Base-by-base conservation (phyloP, 2,797 vertebrate genomes). In the Picus viridis region DNA sequence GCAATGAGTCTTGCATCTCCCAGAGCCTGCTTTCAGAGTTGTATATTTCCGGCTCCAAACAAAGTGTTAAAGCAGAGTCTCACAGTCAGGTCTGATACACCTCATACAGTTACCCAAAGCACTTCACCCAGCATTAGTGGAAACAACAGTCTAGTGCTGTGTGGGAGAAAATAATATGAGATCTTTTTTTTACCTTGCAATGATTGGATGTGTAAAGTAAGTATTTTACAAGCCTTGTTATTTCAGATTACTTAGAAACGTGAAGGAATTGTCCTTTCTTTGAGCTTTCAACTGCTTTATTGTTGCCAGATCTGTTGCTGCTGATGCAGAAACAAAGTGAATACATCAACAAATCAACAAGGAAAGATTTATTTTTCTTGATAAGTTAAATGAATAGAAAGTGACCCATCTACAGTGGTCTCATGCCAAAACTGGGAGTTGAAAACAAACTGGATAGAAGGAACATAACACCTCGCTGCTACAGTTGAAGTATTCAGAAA, bases 401-500 rank as follows among this genome's bases (percentile, higher is more conserved):
- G 74, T 29, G 34, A 67, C 62, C 70, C 62, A 47, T 82, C 61
- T 72, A 69, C 43, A 72, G 15, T 19, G 34, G 45, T 54, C 68
- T 79, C 43, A 34, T 67, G 88, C 51, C 89, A 72, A 86, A 93
- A 51, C 11, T 29, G 19, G 56, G 27, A 54, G 29, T 26, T 67
- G 77, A 72, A 91, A 92, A 7, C 65, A 87, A 87, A 64, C 63
- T 69, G 63, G 73, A 63, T 13, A 56, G 49, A 12, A 88, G 41
- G 65, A 95, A 45, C 30, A 88, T 19, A 83, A 57, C 65, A 53
- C 80, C 88, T 81, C 87, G 45, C 76, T 70, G 54, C 59, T 74
- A 47, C 47, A 89, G 9, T 82, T 91, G 90, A 85, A 93, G 74
- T 57, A 64, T 69, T 83, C 84, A 93, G 91, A 93, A 96, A 83